phyloP scores from a whole-genome alignment of 2,797 vertebrate species.

The Balearica regulorum region DNA sequence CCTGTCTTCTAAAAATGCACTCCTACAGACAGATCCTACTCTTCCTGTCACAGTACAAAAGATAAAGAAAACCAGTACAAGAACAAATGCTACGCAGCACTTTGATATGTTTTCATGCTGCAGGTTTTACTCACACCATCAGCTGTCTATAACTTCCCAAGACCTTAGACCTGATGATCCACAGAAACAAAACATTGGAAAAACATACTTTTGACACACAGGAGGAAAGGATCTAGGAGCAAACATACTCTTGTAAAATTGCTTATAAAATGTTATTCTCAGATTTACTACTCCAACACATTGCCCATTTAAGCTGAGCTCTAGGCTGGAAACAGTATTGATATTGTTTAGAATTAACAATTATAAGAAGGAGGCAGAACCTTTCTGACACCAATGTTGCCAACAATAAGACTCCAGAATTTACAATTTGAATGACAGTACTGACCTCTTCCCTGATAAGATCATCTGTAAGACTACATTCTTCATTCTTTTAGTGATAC shows the following conservation, averaged over 20 bases:
- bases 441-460: background rate
- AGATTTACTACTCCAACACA: background rate
- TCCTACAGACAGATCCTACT: background rate
- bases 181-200: background rate
- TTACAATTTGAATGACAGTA: background rate
- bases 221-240: background rate
- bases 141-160: background rate
- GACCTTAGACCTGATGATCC: background rate
- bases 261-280: background rate
- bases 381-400: background rate
- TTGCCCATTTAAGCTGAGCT: background rate
- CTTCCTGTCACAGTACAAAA: background rate
- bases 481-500: background rate
- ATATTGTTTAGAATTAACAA: background rate
- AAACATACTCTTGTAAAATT: background rate
- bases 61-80: background rate
- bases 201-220: background rate
- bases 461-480: background rate
- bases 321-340: background rate
- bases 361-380: background rate
- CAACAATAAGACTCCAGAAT: background rate
- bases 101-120: background rate
- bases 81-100: background rate
- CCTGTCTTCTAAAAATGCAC: background rate
- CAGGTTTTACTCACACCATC: background rate